Conservation (phyloP, 2,113 vertebrate genomes). For the Xerus inauris region DNA sequence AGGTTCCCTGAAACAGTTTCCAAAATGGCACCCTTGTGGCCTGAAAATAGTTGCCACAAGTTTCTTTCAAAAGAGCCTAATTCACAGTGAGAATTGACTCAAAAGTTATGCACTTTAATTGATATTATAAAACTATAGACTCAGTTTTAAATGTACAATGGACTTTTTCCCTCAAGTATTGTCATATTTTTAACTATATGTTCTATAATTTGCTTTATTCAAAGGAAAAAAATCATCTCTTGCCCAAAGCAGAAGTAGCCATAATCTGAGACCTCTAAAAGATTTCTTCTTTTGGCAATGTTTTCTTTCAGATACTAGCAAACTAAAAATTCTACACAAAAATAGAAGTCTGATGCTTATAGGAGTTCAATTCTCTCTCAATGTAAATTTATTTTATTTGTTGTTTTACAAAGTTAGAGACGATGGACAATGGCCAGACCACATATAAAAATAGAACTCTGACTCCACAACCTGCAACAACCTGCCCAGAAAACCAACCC, state of each 20-base stretch:
- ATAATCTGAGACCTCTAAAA: conserved; percentile 41
- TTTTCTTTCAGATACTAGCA: conserved; percentile 36
- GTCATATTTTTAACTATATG: conserved; percentile 19
- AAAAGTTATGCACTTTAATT: conserved; percentile 42
- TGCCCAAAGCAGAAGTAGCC: conserved; percentile 4
- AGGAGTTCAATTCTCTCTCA: conserved; percentile 27
- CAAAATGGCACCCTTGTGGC: background rate
- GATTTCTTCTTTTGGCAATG: conserved; percentile 40
- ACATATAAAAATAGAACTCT: background rate
- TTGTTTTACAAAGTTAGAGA: conserved; percentile 13
- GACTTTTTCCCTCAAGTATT: background rate
- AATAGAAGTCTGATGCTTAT: conserved; percentile 4
- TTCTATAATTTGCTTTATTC: conserved; percentile 41
- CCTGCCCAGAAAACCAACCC: background rate
- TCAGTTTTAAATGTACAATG: conserved; percentile 20
- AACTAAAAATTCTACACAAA: conserved; percentile 41
- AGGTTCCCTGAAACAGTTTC: background rate
- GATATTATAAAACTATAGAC: conserved; percentile 11
- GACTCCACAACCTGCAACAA: background rate
- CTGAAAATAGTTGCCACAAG: conserved; percentile 19
- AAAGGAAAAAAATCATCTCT: conserved; percentile 36
- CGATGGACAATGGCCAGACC: background rate
- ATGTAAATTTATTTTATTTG: background rate
- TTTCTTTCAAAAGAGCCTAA: conserved; percentile 33
- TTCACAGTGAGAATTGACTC: background rate